Evolutionary conservation across 2,888 invertebrate species (phyloP).

Genomic region (Macrostomum cliftonense): DNA sequence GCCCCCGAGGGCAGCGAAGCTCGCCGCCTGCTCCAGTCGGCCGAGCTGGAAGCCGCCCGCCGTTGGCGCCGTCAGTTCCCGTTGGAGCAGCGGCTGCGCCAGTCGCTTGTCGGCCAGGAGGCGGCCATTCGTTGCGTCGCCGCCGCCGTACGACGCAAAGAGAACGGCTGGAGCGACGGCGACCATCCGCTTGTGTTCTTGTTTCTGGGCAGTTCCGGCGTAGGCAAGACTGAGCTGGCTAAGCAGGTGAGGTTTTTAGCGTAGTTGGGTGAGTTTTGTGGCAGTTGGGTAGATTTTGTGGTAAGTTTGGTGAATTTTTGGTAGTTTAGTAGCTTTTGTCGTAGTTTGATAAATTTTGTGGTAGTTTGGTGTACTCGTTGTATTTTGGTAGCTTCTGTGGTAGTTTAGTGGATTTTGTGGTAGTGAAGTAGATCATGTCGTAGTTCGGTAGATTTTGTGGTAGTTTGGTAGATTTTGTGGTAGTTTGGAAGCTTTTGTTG

Average conservation of each 20-base stretch:
- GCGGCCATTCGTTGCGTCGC: conserved; percentile 34
- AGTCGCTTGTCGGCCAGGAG: conserved; percentile 65
- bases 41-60: conserved; percentile 28
- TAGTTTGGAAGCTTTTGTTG: too few relatives aligned
- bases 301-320: too few relatives aligned
- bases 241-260: conserved; percentile 55
- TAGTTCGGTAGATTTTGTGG: too few relatives aligned
- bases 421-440: too few relatives aligned
- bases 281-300: too few relatives aligned
- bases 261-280: too few relatives aligned
- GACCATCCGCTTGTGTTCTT: conserved; percentile 76
- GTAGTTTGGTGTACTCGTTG: too few relatives aligned
- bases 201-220: conserved; percentile 77
- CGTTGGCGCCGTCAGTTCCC: conserved; percentile 64
- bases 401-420: too few relatives aligned
- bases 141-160: conserved; percentile 60
- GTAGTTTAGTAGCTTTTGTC: too few relatives aligned
- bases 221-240: conserved; percentile 79
- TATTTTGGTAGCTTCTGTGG: too few relatives aligned
- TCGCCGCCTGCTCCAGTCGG: neutral
- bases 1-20: neutral
- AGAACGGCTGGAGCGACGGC: conserved; percentile 79
- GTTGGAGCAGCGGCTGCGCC: conserved; percentile 59
- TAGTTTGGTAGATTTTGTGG: too few relatives aligned
- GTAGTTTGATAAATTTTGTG: too few relatives aligned